Evolutionary conservation across 2,113 vertebrate genomes (phyloP).

Genomic region (Psilopogon haemacephalus): DNA sequence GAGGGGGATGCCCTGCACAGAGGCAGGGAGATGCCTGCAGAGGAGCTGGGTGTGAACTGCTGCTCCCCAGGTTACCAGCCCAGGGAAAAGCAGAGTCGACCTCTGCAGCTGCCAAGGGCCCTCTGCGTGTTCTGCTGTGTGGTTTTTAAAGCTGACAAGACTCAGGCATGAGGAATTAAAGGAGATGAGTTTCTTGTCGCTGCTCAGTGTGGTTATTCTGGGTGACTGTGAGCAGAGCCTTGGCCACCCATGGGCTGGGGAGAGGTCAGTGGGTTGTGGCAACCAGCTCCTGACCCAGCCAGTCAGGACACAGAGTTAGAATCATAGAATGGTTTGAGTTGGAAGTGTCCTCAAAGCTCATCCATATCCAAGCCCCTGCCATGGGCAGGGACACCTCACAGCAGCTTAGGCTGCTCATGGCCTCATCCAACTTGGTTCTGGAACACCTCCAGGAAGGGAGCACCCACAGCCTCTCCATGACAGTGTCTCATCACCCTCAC

Average conservation of each 20-base stretch:
- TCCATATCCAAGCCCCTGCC: no score
- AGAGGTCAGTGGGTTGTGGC: accelerated
- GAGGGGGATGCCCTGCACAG: accelerated
- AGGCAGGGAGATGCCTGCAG: accelerated
- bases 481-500: no score
- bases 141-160: background rate
- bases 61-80: background rate
- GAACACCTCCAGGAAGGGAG: no score
- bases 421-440: no score
- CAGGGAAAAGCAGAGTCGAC: background rate
- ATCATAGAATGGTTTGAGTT: no score
- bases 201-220: background rate
- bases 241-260: accelerated
- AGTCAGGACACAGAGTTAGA: background rate
- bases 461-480: no score
- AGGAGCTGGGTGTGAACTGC: background rate
- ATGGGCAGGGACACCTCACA: no score
- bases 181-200: accelerated
- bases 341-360: no score
- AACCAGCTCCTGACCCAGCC: accelerated
- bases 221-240: background rate
- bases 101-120: background rate
- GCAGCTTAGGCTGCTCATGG: no score
- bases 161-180: background rate
- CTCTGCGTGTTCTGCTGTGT: background rate